These are phyloP conservation scores for Furcula furcula DNA, from an alignment of 2,888 invertebrate genomes.

Conservation along the genomic window DNA sequence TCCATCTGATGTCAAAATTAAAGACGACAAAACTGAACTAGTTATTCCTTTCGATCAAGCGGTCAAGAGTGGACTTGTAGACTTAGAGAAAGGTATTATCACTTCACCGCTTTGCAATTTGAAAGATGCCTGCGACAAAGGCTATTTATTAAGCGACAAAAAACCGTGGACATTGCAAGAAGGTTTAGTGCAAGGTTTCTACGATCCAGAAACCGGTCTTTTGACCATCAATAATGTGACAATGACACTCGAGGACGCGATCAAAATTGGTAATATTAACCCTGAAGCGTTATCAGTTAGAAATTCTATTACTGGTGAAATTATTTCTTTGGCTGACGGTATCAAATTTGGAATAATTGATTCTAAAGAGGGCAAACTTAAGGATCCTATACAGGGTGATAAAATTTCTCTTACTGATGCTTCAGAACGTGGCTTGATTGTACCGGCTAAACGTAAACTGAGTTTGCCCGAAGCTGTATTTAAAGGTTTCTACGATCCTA, in stretches of 20 bases:
- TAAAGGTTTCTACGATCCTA: conserved; percentile 94
- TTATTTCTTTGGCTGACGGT: conserved; percentile 90
- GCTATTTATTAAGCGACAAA: conserved; percentile 89
- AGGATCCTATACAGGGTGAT: conserved; percentile 87
- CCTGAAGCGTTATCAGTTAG: conserved; percentile 88
- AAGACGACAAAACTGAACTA: conserved; percentile 85
- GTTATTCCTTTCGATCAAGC: conserved; percentile 87
- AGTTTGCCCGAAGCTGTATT: conserved; percentile 95
- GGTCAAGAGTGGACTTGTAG: conserved; percentile 85
- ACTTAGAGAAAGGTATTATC: conserved; percentile 86
- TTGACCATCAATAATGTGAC: conserved; percentile 86
- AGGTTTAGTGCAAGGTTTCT: conserved; percentile 90
- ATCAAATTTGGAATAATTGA: conserved; percentile 89
- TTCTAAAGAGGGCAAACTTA: conserved; percentile 89
- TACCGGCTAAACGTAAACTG: conserved; percentile 91
- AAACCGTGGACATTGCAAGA: conserved; percentile 92
- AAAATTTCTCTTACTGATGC: conserved; percentile 92
- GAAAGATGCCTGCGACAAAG: conserved; percentile 90
- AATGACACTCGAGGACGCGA: conserved; percentile 88
- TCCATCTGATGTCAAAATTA: conserved; percentile 86
- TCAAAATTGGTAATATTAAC: conserved; percentile 88
- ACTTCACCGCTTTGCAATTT: conserved; percentile 86
- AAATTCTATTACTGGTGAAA: conserved; percentile 90
- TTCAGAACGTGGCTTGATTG: conserved; percentile 89
- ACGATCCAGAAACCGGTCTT: conserved; percentile 87